Evolutionary conservation across 2,113 vertebrate genomes (phyloP), one percentile per base, ranked within the genome.

Genomic region (Oostethus manadensis): DNA sequence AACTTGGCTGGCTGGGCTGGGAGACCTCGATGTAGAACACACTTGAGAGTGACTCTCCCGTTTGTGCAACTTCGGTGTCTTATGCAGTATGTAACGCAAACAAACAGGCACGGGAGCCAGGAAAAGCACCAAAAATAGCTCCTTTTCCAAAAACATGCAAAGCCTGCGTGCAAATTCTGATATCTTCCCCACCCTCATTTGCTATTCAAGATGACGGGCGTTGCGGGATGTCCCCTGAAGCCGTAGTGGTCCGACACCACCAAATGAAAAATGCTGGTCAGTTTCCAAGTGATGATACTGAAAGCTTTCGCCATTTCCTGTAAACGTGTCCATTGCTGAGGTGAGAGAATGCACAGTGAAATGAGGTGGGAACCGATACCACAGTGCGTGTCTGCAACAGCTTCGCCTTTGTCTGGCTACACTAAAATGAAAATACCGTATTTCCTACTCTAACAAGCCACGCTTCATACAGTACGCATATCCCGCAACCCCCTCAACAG

Each of bases 21-120:
- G 78, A 82, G 80, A 73, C 75, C 72, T 84, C 66, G 75, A 72
- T 79, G 74, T 71, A 69, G 70, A 51, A 64, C 73, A 55, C 45
- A 78, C 66, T 63, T 55, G 69, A 66, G 51, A 64, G 42, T 44
- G 54, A 76, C 66, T 60, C 67, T 56, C 76, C 65, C 67, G 49
- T 16, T 67, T 73, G 6, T 59, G 7, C 73, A 51, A 53, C 46
- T 56, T 35, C 29, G 5, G 20, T 21, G 3, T 21, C 5, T 21
- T 10, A 10, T 18, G 17, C 47, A 49, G 20, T 8, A 17, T 21
- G 18, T 4, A 2, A 17, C 22, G 1, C 18, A 10, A 18, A 21
- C 6, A 11, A 23, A 50, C 18, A 13, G 10, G 13, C 48, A 23
- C 11, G 38, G 14, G 11, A 42, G 2, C 2, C 38, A 2, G 11